Base-by-base conservation (phyloP, 2,113 vertebrate genomes). In the Progne subis region DNA sequence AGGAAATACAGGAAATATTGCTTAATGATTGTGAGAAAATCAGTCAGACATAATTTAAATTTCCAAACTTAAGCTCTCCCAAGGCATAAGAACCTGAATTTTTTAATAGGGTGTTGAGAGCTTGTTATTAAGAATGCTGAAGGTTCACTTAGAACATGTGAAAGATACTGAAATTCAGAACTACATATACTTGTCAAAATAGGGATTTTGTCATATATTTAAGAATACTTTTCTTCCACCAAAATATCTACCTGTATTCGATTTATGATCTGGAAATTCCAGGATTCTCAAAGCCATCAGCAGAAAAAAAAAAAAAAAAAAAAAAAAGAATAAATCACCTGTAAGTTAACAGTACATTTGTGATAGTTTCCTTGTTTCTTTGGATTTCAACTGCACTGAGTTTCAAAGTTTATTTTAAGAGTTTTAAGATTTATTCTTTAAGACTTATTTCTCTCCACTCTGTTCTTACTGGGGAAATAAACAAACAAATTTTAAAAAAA, bases 151-250 rank as follows among this genome's bases (percentile, higher is more conserved):
- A 77, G 29, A 88, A 57, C 49, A 78, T 16, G 5, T 72, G 57
- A 94, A 91, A 32, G 56, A 80, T 47, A 64, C 2, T 88, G 57
- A 74, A 95, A 95, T 88, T 68, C 34, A 68, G 47, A 91, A 65
- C 14, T 71, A 60, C 39, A 26, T 72, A 31, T 28, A 49, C 17
- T 67, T 79, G 15, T 67, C 70, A 56, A 80, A 95, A 74, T 15
- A 70, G 10, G 2, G 25, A 5, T 34, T 78, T 88, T 53, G 29
- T 82, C 24, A 64, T n/a, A 46, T 57, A 65, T 80, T 88, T 82
- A 94, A 82, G 16, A 60, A 53, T 67, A 67, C 18, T 94, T 90
- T 82, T 82, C 29, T 61, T 49, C 29, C 68, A 29, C 7, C 29
- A 81, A 55, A 86, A 74, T 64, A 57, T 49, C n/a, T 72, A 56